phyloP scores from a whole-genome alignment of 2,888 invertebrate species.

The Troides aeacus region DNA sequence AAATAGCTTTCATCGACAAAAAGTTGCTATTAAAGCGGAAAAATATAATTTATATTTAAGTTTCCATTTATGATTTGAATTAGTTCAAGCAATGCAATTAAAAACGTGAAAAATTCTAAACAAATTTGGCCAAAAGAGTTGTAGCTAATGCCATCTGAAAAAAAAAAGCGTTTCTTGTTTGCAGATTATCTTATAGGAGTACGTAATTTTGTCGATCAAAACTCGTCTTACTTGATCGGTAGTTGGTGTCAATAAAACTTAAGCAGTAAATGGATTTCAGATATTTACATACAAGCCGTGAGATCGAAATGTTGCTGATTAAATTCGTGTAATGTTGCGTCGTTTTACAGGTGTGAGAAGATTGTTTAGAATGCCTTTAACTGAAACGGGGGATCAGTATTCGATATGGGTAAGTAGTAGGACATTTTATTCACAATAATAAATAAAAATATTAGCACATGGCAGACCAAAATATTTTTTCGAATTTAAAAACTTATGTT shows the following conservation, averaged over 20 bases:
- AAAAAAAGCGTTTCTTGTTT: background rate
- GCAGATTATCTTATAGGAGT: background rate
- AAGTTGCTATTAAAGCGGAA: too few relatives aligned
- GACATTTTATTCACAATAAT: too few relatives aligned
- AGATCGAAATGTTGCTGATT: slow-evolving; percentile 16
- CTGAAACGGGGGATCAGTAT: slow-evolving; percentile 79
- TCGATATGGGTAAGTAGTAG: slow-evolving; percentile 79
- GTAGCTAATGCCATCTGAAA: background rate
- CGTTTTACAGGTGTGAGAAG: slow-evolving; percentile 67
- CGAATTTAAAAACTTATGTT: too few relatives aligned
- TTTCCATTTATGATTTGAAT: too few relatives aligned
- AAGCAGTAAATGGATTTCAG: slow-evolving; percentile 1
- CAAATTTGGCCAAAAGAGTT: background rate
- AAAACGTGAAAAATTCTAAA: too few relatives aligned
- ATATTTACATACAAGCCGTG: slow-evolving; percentile 4
- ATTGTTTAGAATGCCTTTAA: slow-evolving; percentile 78
- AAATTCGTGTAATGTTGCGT: slow-evolving; percentile 50
- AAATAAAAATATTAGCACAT: background rate
- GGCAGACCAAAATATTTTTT: background rate
- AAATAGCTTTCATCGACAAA: too few relatives aligned
- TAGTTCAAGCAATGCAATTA: too few relatives aligned
- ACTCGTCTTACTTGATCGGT: slow-evolving; percentile 8
- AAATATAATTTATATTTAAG: too few relatives aligned
- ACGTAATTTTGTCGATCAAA: slow-evolving; percentile 12
- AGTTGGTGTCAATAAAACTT: slow-evolving; percentile 4